Conservation (phyloP, 2,113 vertebrate species). For the Cavia porcellus region DNA sequence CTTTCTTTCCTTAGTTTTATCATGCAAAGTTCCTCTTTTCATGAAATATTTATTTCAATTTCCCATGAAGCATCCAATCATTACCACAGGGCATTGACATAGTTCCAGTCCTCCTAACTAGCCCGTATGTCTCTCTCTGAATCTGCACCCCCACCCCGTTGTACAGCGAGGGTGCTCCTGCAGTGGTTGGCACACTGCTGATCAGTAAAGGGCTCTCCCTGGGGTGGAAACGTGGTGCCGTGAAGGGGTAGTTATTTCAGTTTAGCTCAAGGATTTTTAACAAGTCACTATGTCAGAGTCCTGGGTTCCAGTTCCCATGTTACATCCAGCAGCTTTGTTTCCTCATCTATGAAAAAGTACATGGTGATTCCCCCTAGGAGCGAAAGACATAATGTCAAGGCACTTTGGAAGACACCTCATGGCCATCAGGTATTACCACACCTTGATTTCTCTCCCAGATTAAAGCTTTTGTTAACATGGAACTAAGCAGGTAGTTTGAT, state of each 20-base stretch:
- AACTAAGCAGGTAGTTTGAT: constrained; percentile 60
- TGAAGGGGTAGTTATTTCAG: neutral
- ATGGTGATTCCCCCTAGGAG: neutral
- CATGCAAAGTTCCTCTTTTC: constrained; percentile 33
- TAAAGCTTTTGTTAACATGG: constrained; percentile 58
- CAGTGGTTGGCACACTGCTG: neutral
- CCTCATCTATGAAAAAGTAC: constrained; percentile 25
- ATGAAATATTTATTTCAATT: constrained; percentile 62
- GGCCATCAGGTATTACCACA: constrained; percentile 36
- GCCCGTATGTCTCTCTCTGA: neutral
- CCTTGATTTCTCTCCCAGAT: constrained; percentile 60
- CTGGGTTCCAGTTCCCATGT: neutral
- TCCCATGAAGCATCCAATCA: constrained; percentile 38
- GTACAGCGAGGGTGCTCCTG: neutral
- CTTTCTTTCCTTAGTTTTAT: constrained; percentile 57
- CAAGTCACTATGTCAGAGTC: neutral
- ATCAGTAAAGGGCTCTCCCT: neutral
- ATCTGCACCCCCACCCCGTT: neutral
- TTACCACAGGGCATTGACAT: constrained; percentile 17
- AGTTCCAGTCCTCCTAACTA: constrained; percentile 58
- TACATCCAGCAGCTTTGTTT: neutral
- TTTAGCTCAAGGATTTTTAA: neutral
- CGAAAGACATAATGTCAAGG: neutral
- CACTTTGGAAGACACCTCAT: neutral
- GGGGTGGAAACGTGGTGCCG: neutral